Percentiles rank a stretch among this genome's conserved stretches.
These are phyloP conservation scores for Leucopsar rothschildi DNA, from an alignment of 2,113 vertebrate species.

Conservation along the genomic window DNA sequence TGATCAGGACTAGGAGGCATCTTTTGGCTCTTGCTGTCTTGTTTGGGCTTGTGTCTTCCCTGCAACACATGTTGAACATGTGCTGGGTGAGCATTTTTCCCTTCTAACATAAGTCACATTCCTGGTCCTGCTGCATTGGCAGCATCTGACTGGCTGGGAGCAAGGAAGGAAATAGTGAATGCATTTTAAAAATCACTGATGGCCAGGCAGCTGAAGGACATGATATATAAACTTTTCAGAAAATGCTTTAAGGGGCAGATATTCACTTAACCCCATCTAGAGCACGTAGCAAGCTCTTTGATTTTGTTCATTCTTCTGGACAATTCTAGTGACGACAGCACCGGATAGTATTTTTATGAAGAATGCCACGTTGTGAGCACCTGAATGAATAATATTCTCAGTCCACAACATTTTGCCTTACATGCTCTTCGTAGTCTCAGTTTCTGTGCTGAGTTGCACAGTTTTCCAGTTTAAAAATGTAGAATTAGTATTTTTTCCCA, in stretches of 20 bases:
- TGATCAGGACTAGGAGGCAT: neutral
- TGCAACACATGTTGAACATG: neutral
- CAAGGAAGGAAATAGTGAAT: neutral
- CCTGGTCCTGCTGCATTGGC: neutral
- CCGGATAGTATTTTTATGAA: neutral
- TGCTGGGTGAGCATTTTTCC: neutral
- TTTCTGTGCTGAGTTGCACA: neutral
- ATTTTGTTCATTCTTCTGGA: neutral
- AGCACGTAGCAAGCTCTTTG: neutral
- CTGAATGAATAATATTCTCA: slow-evolving; percentile 4
- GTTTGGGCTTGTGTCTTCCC: neutral
- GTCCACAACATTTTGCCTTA: neutral
- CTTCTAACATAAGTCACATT: neutral
- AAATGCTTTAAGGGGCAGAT: neutral
- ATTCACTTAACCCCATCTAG: slow-evolving; percentile 4
- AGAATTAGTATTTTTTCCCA: neutral
- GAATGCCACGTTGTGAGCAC: neutral
- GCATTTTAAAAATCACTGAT: slow-evolving; percentile 12
- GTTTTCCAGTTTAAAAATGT: neutral
- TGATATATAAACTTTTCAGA: neutral
- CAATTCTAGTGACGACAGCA: neutral
- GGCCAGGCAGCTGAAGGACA: slow-evolving; percentile 14
- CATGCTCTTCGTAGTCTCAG: neutral
- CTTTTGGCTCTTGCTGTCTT: neutral
- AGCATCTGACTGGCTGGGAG: neutral